Evolutionary conservation across 2,113 vertebrate species (phyloP).

Genomic region (Cricetomys ansorgei): DNA sequence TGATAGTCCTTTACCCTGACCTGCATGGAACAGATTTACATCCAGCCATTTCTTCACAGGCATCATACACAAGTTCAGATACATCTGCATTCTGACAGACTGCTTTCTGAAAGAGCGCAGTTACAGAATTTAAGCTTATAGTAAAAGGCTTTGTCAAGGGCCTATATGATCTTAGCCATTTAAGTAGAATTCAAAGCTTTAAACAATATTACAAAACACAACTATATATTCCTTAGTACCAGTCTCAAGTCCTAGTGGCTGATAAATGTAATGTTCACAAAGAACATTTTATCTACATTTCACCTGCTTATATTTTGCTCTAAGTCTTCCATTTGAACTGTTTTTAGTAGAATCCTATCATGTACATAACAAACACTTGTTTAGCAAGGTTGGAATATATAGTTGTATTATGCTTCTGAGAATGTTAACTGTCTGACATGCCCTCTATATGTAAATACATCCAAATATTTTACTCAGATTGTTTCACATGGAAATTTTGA

Average conservation of each 20-base stretch:
- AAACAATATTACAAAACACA: slow-evolving; percentile 15
- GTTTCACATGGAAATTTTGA: not conserved
- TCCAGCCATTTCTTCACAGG: not conserved
- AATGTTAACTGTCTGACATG: slow-evolving; percentile 47
- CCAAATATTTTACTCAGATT: slow-evolving; percentile 51
- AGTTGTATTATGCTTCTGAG: slow-evolving; percentile 57
- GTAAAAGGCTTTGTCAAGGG: slow-evolving; percentile 8
- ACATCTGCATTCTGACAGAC: slow-evolving; percentile 61
- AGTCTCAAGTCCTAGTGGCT: not conserved
- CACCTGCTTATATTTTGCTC: slow-evolving; percentile 25
- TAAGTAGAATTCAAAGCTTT: slow-evolving; percentile 40
- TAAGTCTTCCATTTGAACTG: slow-evolving; percentile 34
- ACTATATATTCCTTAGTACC: slow-evolving; percentile 22
- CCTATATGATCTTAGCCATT: slow-evolving; percentile 3
- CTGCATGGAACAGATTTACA: slow-evolving; percentile 6
- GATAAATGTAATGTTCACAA: not conserved
- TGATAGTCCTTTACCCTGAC: slow-evolving; percentile 10
- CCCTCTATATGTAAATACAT: slow-evolving; percentile 59
- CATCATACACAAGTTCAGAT: slow-evolving; percentile 50
- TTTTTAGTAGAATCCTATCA: slow-evolving; percentile 51
- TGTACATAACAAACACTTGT: slow-evolving; percentile 67
- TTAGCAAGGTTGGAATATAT: slow-evolving; percentile 30
- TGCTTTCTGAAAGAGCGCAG: slow-evolving; percentile 71
- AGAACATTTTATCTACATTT: not conserved
- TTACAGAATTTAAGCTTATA: slow-evolving; percentile 19